phyloP scores from a whole-genome alignment of 64 coral and sea anemone genomes.

The Montipora capricornis region DNA sequence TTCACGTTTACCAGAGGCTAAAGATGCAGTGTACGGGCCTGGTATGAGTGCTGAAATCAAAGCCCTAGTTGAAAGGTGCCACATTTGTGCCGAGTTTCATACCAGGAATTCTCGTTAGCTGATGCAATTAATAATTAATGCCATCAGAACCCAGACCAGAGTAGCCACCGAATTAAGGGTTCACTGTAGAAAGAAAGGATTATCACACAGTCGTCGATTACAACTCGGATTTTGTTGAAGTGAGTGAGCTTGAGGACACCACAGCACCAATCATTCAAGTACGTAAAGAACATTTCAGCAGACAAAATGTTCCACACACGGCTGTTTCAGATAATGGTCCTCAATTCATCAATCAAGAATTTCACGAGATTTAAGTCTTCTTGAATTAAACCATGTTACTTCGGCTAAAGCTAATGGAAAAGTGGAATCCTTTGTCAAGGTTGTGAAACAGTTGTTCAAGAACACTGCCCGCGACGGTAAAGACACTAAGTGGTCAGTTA shows the following conservation, averaged over 20 bases:
- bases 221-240: constrained; percentile 74
- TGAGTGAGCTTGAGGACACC: constrained; percentile 7
- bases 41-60: constrained; percentile 65
- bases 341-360: background rate
- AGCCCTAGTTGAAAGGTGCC: background rate
- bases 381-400: background rate
- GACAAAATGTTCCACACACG: too few species aligned
- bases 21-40: constrained; percentile 59
- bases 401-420: too few species aligned
- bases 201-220: constrained; percentile 62
- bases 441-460: constrained; percentile 48
- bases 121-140: background rate
- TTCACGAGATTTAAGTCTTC: background rate
- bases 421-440: background rate
- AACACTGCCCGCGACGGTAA: constrained; percentile 38
- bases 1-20: constrained; percentile 49
- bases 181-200: constrained; percentile 58
- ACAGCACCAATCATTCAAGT: constrained; percentile 64
- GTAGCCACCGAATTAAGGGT: constrained; percentile 23
- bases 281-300: constrained; percentile 46
- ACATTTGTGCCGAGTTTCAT: background rate
- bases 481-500: constrained; percentile 31
- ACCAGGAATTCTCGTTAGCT: background rate
- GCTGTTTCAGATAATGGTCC: too few species aligned
- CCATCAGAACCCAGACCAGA: background rate